Evolutionary conservation across 2,113 vertebrate species (phyloP).

Genomic region (Poeciliopsis prolifica): DNA sequence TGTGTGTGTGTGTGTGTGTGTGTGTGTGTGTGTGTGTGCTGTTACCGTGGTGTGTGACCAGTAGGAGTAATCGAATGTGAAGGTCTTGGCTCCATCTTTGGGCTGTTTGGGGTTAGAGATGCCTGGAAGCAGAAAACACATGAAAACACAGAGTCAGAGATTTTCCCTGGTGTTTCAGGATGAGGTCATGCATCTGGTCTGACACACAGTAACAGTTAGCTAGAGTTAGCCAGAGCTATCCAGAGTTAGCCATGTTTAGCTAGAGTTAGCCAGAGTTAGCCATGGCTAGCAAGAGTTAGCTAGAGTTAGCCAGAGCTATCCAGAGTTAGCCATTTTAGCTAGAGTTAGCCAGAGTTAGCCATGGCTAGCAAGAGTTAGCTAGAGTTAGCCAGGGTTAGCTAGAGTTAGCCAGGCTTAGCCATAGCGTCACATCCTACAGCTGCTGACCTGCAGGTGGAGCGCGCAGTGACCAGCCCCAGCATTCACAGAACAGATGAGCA

Average conservation of each 20-base stretch:
- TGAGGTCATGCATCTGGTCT: not conserved
- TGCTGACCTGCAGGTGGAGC: not conserved
- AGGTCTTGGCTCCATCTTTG: constrained; percentile 87
- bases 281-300: too few species aligned
- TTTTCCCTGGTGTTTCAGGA: not conserved
- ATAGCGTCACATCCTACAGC: not conserved
- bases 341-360: too few species aligned
- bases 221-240: too few species aligned
- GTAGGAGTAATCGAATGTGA: constrained; percentile 92
- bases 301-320: too few species aligned
- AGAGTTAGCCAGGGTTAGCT: too few species aligned
- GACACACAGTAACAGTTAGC: not conserved
- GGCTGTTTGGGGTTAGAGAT: constrained; percentile 87
- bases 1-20: not conserved
- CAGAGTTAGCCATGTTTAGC: too few species aligned
- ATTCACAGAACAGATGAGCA: too few species aligned
- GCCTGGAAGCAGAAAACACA: constrained; percentile 67
- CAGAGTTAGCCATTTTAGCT: too few species aligned
- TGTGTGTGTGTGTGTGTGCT: constrained; percentile 1
- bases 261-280: too few species aligned
- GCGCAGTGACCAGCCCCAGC: not conserved
- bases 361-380: too few species aligned
- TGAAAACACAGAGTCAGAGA: not conserved
- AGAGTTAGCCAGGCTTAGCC: not conserved
- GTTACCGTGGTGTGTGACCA: constrained; percentile 90